phyloP scores from a whole-genome alignment of 1,140 invertebrate species.

The Lepidurus couesii region DNA sequence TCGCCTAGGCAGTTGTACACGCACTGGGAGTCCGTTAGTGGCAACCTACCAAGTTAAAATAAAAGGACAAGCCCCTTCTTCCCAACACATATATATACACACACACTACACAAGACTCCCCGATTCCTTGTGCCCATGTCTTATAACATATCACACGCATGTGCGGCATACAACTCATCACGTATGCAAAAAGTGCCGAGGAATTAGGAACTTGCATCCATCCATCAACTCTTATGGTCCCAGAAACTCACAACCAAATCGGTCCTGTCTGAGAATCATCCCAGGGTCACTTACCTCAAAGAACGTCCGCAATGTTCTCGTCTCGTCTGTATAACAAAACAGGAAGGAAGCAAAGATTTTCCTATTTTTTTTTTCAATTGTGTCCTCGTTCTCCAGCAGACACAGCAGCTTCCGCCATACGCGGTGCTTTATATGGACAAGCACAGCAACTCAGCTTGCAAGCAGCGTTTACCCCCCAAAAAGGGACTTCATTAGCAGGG shows the following conservation, averaged over 20 bases:
- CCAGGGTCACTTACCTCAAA: conserved; percentile 18
- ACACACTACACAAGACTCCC: neutral
- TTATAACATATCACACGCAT: conserved; percentile 1
- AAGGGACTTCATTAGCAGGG: neutral
- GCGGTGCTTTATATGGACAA: neutral
- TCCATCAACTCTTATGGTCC: conserved; percentile 19
- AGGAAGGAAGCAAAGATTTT: conserved; percentile 1
- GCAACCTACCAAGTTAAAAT: conserved; percentile 13
- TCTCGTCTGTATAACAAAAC: neutral
- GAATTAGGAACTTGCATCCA: neutral
- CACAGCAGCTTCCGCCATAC: neutral
- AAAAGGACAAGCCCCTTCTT: neutral
- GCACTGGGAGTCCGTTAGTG: conserved; percentile 12
- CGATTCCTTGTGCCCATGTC: conserved; percentile 16
- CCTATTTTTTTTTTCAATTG: neutral
- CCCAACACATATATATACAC: neutral
- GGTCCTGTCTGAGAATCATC: neutral
- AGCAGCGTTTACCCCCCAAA: neutral
- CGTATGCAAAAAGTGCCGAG: conserved; percentile 21
- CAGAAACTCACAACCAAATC: neutral
- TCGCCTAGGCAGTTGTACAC: neutral
- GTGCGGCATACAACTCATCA: neutral
- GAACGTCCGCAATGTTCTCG: neutral
- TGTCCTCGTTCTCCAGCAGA: neutral
- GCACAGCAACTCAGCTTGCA: neutral